These are phyloP conservation scores for Rhabdophis nuchalis DNA, from an alignment of 2,797 vertebrate species.

Conservation along the genomic window DNA sequence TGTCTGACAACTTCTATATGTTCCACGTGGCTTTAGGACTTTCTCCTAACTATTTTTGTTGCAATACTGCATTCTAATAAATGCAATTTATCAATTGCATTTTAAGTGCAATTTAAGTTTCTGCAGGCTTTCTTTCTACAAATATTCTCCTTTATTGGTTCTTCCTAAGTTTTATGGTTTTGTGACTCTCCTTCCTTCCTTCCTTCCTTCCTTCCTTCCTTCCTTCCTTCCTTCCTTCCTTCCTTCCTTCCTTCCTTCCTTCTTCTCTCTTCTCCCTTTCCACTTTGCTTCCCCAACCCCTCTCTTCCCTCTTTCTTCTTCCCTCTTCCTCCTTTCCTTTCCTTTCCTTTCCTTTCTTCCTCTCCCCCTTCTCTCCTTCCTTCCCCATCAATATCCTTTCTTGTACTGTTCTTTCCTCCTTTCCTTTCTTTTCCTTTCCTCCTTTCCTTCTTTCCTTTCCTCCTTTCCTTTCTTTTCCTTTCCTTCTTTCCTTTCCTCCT, in stretches of 20 bases:
- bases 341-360: too few species aligned
- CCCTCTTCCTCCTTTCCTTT: too few species aligned
- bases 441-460: rapidly evolving
- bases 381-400: too few species aligned
- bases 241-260: too few species aligned
- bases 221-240: not conserved
- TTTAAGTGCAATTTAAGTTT: not conserved
- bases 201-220: too few species aligned
- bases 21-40: not conserved
- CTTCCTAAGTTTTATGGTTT: not conserved
- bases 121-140: not conserved
- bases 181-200: not conserved
- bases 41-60: not conserved
- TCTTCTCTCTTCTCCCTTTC: not conserved
- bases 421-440: too few species aligned
- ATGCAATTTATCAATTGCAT: not conserved
- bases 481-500: too few species aligned
- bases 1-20: not conserved
- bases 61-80: not conserved
- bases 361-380: too few species aligned
- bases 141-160: not conserved
- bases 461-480: too few species aligned
- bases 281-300: too few species aligned
- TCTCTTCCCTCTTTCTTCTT: too few species aligned
- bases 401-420: rapidly evolving